A percentile compares a stretch with the other conserved stretches of the same genome.
Evolutionary conservation across 2,888 invertebrate species (phyloP).

Genomic region (Pollenia labialis): DNA sequence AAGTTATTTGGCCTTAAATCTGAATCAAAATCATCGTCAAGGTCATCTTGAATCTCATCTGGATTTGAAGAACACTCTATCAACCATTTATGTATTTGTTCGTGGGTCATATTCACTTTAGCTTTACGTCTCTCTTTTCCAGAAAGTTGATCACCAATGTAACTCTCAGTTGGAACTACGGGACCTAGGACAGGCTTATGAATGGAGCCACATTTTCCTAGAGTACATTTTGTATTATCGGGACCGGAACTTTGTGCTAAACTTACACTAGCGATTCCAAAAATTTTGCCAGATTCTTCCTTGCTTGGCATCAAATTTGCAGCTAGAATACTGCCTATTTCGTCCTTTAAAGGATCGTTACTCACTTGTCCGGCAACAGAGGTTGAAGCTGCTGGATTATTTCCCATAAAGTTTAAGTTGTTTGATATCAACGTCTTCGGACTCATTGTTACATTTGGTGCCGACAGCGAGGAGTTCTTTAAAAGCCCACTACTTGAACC

Average conservation of each 20-base stretch:
- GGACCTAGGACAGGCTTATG: constrained; percentile 84
- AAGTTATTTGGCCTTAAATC: constrained; percentile 81
- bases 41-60: constrained; percentile 84
- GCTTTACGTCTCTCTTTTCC: constrained; percentile 85
- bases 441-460: constrained; percentile 72
- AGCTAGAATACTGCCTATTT: constrained; percentile 82
- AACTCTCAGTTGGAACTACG: constrained; percentile 84
- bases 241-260: constrained; percentile 84
- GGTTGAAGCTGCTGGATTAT: constrained; percentile 64
- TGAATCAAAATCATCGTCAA: constrained; percentile 83
- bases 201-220: constrained; percentile 84
- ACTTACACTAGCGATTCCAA: constrained; percentile 84
- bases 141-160: constrained; percentile 83
- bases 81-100: constrained; percentile 89
- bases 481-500: constrained; percentile 70
- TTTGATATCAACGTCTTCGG: constrained; percentile 74
- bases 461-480: constrained; percentile 68
- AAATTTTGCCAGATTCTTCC: constrained; percentile 84
- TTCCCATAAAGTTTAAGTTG: constrained; percentile 56
- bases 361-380: constrained; percentile 58
- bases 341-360: constrained; percentile 82
- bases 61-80: constrained; percentile 86
- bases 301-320: constrained; percentile 84
- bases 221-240: constrained; percentile 84
- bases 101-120: constrained; percentile 89